These are phyloP conservation scores for Abramis brama DNA, from an alignment of 2,113 vertebrate species.

Conservation along the genomic window DNA sequence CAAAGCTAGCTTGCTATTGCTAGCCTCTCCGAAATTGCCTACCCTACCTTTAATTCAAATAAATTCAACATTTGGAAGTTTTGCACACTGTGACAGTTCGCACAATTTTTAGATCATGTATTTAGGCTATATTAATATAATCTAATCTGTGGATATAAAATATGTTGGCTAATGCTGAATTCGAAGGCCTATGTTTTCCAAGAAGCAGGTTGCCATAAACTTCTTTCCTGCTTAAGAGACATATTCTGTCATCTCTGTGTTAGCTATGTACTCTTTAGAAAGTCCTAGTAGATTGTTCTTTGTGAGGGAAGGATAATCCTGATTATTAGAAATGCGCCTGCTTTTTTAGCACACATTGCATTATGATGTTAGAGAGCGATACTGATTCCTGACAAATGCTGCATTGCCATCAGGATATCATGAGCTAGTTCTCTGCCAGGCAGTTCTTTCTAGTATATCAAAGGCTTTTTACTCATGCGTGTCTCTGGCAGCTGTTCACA, in stretches of 20 bases:
- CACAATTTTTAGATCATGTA: not conserved
- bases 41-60: not conserved
- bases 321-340: conserved; percentile 13
- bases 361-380: not conserved
- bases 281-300: conserved; percentile 2
- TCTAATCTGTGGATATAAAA: not conserved
- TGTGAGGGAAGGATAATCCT: not conserved
- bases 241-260: not conserved
- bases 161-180: not conserved
- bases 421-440: not conserved
- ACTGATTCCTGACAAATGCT: conserved; percentile 13
- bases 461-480: conserved; percentile 8
- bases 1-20: too few species aligned
- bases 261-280: conserved; percentile 6
- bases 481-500: conserved; percentile 28
- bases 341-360: not conserved
- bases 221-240: conserved; percentile 13
- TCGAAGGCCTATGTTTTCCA: not conserved
- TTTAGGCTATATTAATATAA: not conserved
- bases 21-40: too few species aligned
- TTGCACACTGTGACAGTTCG: not conserved
- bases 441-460: conserved; percentile 16
- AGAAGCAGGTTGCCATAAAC: not conserved
- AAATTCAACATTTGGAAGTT: not conserved
- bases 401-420: not conserved